These are phyloP conservation scores for Xanthia icteritia DNA, from an alignment of 2,888 invertebrate genomes.

Conservation along the genomic window DNA sequence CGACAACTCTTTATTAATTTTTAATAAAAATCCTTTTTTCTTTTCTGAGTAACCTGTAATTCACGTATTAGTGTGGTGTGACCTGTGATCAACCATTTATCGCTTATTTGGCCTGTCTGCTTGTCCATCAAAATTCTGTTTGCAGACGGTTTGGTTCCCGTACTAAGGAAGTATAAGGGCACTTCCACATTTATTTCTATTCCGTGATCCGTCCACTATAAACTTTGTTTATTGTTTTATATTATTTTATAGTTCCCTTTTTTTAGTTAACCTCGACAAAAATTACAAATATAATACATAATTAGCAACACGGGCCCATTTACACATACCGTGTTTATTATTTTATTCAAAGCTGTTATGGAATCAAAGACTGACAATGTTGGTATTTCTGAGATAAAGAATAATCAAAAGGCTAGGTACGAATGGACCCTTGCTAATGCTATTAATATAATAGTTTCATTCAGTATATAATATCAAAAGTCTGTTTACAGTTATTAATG, in stretches of 20 bases:
- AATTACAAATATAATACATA: not conserved
- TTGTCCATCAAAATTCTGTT: not conserved
- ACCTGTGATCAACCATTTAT: not conserved
- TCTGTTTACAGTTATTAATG: constrained; percentile 53
- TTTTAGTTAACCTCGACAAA: not conserved
- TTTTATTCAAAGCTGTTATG: constrained; percentile 4
- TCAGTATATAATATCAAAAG: constrained; percentile 8
- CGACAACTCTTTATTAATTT: not conserved
- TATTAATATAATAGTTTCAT: not conserved
- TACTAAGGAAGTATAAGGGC: not conserved
- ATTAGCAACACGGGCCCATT: constrained; percentile 23
- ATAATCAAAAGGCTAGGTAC: not conserved
- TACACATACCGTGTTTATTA: not conserved
- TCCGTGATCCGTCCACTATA: not conserved
- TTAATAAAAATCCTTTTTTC: not conserved
- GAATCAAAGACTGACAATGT: constrained; percentile 10
- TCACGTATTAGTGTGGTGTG: not conserved
- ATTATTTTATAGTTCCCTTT: not conserved
- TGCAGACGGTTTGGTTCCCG: not conserved
- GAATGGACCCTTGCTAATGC: constrained; percentile 20
- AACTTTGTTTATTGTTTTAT: not conserved
- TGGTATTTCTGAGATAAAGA: constrained; percentile 16
- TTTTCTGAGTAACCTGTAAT: not conserved
- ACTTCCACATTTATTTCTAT: not conserved
- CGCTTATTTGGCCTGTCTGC: not conserved